Evolutionary conservation across 2,797 vertebrate genomes (phyloP), one percentile per base, ranked within the genome.

Genomic region (Tragopan temminckii): DNA sequence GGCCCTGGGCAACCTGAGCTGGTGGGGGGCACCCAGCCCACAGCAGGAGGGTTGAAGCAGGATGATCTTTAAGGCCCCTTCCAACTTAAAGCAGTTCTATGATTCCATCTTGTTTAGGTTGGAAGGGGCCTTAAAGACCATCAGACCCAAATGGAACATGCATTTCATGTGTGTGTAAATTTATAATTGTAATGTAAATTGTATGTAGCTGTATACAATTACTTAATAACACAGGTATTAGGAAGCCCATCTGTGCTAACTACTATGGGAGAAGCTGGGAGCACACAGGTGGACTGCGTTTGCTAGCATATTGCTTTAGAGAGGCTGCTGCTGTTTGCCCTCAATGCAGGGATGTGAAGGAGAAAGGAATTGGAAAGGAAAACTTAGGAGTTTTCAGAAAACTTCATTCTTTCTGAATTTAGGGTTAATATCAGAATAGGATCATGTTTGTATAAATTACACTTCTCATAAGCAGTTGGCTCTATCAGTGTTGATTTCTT

Each of bases 391-490:
- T 42, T 48, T 79, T 61, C 36, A 14, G 6, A 55, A 78, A 62
- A 8, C 12, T 79, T 33, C 4, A 1, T 13, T 2, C 2, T 5
- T 79, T 40, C 61, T n/a, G 43, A 40, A 9, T 40, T 78, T 7
- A 46, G 23, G 3, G 17, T 55, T 61, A 7, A 6, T 6, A 12
- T 38, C 36, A 5, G 42, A 9, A 18, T 14, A 66, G 4, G 31
- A 59, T 9, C 53, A 9, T 3, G 2, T 42, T 5, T 48, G 25
- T 13, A 10, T 14, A 10, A 43, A 17, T 5, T 15, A 13, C n/a
- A 5, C 7, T 67, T n/a, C 23, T 52, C 7, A 0, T 1, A 13
- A 16, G 7, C 19, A 53, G 31, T 4, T 77, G 59, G 62, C 36
- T 64, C 36, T 85, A 38, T 25, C 31, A 27, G 36, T 0, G 4